Percentiles rank a stretch among this genome's conserved stretches.
Conservation (phyloP, 1,140 invertebrate genomes). For the Hetaerina americana region DNA sequence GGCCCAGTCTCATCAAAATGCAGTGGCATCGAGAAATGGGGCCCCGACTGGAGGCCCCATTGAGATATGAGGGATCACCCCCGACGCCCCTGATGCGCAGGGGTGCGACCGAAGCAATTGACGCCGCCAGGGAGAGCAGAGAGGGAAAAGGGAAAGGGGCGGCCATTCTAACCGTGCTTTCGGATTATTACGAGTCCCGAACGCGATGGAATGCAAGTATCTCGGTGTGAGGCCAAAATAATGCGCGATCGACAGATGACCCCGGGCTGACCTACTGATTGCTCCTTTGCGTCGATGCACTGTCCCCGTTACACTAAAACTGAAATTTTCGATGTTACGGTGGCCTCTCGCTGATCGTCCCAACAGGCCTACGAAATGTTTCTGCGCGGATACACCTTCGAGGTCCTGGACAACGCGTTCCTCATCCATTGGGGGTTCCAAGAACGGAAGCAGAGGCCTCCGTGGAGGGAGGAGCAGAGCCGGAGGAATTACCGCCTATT, state of each 20-base stretch:
- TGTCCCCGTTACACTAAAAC: not conserved
- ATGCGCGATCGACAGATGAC: not conserved
- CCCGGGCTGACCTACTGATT: not conserved
- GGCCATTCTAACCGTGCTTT: too few species aligned
- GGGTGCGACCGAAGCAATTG: too few species aligned
- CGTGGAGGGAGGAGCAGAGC: not conserved
- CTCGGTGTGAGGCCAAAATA: not conserved
- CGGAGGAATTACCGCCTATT: not conserved
- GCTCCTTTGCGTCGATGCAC: not conserved
- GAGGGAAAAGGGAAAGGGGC: too few species aligned
- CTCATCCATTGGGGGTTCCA: slow-evolving; percentile 34
- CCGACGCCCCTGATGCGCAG: too few species aligned
- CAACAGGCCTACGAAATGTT: slow-evolving; percentile 37
- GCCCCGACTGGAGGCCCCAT: too few species aligned
- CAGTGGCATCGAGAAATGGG: too few species aligned
- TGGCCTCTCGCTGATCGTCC: not conserved
- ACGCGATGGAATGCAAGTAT: too few species aligned
- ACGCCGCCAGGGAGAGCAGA: too few species aligned
- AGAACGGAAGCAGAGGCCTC: not conserved
- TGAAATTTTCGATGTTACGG: not conserved
- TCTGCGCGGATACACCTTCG: slow-evolving; percentile 34
- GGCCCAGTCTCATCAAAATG: too few species aligned
- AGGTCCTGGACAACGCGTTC: slow-evolving; percentile 36
- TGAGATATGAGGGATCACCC: too few species aligned
- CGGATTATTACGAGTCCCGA: too few species aligned